phyloP scores from a whole-genome alignment of 2,797 vertebrate genomes.

The Sebastiscus albofasciatus region DNA sequence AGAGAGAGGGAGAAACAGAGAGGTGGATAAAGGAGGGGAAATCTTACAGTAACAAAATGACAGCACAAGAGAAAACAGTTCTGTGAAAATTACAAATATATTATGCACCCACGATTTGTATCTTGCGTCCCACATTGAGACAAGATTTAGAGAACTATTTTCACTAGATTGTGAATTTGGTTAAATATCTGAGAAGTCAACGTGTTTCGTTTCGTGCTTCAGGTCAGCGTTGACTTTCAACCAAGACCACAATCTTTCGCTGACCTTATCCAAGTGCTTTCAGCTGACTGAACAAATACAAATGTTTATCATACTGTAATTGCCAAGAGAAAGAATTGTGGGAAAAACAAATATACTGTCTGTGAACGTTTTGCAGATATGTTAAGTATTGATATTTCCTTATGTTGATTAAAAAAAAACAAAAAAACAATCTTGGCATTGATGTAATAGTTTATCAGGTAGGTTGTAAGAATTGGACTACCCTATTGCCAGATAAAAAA shows the following conservation, averaged over 20 bases:
- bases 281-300: background rate
- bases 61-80: background rate
- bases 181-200: background rate
- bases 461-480: no score
- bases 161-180: background rate
- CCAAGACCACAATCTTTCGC: background rate
- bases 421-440: background rate
- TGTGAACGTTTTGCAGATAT: background rate
- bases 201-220: background rate
- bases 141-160: background rate
- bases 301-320: background rate
- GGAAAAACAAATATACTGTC: background rate
- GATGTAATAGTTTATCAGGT: background rate
- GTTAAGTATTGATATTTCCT: background rate
- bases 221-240: background rate
- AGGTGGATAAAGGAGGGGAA: constrained; percentile 8
- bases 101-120: background rate
- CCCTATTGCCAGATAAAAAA: no score
- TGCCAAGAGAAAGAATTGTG: background rate
- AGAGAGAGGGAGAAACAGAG: constrained; percentile 11
- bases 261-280: background rate
- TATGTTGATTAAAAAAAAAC: background rate
- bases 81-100: background rate
- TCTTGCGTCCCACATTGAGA: background rate
- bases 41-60: constrained; percentile 19